Base-by-base conservation (phyloP, 2,888 invertebrate species). In the Chaitophorus viminalis region DNA sequence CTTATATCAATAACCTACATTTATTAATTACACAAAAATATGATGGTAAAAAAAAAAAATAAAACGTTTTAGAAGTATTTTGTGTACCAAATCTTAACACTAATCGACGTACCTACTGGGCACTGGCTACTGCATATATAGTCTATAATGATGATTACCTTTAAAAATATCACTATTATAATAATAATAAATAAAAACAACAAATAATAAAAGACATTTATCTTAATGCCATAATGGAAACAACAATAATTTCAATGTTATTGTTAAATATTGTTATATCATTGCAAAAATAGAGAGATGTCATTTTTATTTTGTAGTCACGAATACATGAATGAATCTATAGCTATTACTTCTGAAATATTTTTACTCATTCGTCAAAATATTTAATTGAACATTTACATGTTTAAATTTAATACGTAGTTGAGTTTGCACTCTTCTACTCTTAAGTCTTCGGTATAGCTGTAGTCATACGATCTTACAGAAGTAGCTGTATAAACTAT, bases 241-340 rank as follows among this genome's bases (percentile, higher is more conserved):
- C 25, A 21, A 78, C 29, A 78, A 60, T 78, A 25, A 77, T 21
- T 77, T 46, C 29, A 14, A n/a, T 79, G 60, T 65, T 79, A 33
- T 79, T 79, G 60, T 79, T 60, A 60, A 79, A 79, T 65, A n/a
- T 79, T 79, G 14, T 60, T 21, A 60, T 60, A 39, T 60, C n/a
- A 36, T 60, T 79, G 33, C n/a, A 60, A 78, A 60, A 79, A 33
- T 33, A n/a, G 36, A 79, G 1, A 36, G 60, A 79, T 8, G 18
- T 78, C n/a, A 78, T 79, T 78, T 78, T 60, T 79, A 79, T 65
- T 65, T 79, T 36, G 60, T 33, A 17, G 60, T 79, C 36, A 65
- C n/a, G 36, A 79, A 79, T 79, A 79, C 65, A 60, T n/a, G n/a
- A 78, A 78, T 77, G 11, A 1, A 54, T 4, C 17, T 60, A n/a